Percentiles rank a stretch among this genome's conserved stretches.
These are phyloP conservation scores for Tinamus major DNA, from an alignment of 2,797 vertebrate genomes.

Conservation along the genomic window DNA sequence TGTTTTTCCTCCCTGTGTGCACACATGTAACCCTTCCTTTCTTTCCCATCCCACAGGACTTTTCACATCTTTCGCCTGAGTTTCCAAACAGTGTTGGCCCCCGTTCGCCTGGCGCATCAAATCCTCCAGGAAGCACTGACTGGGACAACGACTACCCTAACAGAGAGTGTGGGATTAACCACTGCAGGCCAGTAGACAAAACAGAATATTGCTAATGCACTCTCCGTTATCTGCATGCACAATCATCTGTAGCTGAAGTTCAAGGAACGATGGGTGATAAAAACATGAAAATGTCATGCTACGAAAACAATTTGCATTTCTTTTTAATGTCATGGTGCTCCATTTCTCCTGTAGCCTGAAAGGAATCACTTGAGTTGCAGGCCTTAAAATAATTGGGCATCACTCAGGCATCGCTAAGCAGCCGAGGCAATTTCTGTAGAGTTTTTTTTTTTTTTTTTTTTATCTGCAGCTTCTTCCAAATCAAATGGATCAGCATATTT, in stretches of 20 bases:
- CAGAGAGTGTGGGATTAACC: slow-evolving; percentile 94
- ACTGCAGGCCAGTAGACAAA: slow-evolving; percentile 89
- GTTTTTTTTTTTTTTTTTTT: neutral
- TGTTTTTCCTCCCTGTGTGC: neutral
- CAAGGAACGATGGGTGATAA: neutral
- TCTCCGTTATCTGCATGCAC: neutral
- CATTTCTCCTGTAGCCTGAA: neutral
- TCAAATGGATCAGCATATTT: neutral
- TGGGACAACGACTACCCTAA: slow-evolving; percentile 96
- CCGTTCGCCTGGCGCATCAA: slow-evolving; percentile 92
- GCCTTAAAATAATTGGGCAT: neutral
- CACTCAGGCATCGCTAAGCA: neutral
- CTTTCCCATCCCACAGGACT: slow-evolving; percentile 82
- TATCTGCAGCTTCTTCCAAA: neutral
- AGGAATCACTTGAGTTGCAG: neutral
- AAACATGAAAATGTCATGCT: neutral
- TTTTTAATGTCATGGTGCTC: neutral
- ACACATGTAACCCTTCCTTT: neutral
- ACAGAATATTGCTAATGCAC: neutral
- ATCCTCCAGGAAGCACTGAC: slow-evolving; percentile 88
- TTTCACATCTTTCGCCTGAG: slow-evolving; percentile 93
- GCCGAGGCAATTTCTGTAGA: neutral
- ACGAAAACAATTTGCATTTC: neutral
- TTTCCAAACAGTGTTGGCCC: slow-evolving; percentile 92
- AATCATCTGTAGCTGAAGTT: neutral